Percentiles rank a stretch among this genome's conserved stretches.
Conservation (phyloP, 2,113 vertebrate species). For the Noturus placidus region DNA sequence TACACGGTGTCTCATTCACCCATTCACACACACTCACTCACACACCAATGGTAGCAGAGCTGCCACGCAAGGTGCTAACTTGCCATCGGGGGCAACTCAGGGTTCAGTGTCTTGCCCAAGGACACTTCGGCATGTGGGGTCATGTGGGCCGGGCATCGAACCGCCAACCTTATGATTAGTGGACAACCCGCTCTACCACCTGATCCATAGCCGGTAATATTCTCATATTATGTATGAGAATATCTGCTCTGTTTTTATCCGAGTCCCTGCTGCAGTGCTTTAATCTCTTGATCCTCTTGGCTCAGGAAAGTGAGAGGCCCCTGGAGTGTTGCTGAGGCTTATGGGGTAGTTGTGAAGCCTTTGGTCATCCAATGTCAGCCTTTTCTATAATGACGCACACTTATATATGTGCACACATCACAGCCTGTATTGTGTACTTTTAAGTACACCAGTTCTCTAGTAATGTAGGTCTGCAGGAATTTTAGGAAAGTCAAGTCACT, state of each 20-base stretch:
- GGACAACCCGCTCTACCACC: no score
- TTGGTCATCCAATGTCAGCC: slow-evolving; percentile 43
- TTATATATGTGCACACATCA: slow-evolving; percentile 8
- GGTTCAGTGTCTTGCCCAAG: no score
- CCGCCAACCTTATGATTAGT: no score
- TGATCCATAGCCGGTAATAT: no score
- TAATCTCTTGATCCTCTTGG: slow-evolving; percentile 69
- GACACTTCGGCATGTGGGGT: no score
- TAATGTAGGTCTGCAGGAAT: slow-evolving; percentile 71
- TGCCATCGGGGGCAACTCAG: no score
- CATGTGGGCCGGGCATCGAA: no score
- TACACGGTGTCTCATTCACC: no score
- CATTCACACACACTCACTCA: no score
- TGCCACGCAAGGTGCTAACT: no score
- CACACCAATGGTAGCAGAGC: no score
- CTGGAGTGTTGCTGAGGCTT: slow-evolving; percentile 39
- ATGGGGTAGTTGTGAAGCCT: slow-evolving; percentile 42
- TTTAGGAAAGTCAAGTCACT: slow-evolving; percentile 42
- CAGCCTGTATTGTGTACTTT: not conserved
- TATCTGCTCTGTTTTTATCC: slow-evolving; percentile 66
- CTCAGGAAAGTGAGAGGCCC: slow-evolving; percentile 63
- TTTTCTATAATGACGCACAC: slow-evolving; percentile 33
- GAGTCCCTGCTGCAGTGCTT: slow-evolving; percentile 56
- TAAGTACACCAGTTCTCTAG: slow-evolving; percentile 44
- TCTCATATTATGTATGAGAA: slow-evolving; percentile 54